These are phyloP conservation scores for Malurus splendens DNA, from an alignment of 2,797 vertebrate genomes.

Conservation along the genomic window DNA sequence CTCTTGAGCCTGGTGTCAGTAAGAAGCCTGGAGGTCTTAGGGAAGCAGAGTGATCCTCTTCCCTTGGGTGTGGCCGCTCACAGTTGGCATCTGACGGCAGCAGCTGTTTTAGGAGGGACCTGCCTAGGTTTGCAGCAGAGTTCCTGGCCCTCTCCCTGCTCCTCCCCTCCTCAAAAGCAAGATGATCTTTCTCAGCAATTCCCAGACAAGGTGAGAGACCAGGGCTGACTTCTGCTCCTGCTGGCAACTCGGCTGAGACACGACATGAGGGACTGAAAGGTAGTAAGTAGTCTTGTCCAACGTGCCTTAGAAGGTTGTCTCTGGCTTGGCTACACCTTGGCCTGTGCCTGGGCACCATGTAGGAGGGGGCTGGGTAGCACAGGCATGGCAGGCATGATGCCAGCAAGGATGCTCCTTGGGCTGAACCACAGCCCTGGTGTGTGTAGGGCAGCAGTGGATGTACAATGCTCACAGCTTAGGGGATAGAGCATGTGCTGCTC, in stretches of 20 bases:
- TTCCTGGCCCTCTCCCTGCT: not conserved
- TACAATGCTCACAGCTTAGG: not conserved
- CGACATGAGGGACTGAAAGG: not conserved
- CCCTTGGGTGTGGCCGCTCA: not conserved
- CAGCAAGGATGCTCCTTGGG: not conserved
- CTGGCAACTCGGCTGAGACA: not conserved
- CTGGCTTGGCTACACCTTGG: not conserved
- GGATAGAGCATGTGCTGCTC: not conserved
- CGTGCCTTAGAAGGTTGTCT: not conserved
- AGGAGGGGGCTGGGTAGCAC: not conserved
- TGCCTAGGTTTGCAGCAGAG: not conserved
- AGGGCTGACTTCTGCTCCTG: accelerated
- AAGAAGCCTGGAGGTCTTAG: not conserved
- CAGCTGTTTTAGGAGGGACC: not conserved
- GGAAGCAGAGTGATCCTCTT: not conserved
- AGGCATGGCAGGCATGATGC: not conserved
- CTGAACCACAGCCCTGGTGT: not conserved
- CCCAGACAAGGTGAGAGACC: not conserved
- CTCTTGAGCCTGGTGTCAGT: not conserved
- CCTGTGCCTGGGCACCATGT: not conserved
- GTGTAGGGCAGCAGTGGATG: not conserved
- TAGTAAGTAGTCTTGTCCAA: accelerated
- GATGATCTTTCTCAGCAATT: not conserved
- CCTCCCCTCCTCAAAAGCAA: not conserved
- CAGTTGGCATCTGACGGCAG: accelerated